Conservation (phyloP, 2,888 invertebrate species). For the Alitta virens region DNA sequence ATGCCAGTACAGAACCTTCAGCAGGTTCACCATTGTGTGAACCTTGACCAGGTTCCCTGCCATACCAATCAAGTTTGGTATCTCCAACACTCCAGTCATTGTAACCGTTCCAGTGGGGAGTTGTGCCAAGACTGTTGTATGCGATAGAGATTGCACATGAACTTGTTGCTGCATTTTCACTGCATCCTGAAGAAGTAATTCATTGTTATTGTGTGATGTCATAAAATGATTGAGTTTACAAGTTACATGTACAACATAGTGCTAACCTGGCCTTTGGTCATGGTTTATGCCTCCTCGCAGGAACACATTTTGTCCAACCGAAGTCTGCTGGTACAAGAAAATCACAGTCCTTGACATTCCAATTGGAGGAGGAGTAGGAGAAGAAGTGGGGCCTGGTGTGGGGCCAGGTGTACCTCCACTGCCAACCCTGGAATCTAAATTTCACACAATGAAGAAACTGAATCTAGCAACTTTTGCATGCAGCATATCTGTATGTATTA, state of each 20-base stretch:
- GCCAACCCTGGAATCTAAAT: slow-evolving; percentile 9
- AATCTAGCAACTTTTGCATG: too few relatives aligned
- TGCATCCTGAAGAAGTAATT: slow-evolving; percentile 21
- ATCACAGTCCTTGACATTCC: slow-evolving; percentile 49
- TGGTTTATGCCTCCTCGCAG: slow-evolving; percentile 55
- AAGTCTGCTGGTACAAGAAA: slow-evolving; percentile 48
- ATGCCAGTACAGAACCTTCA: slow-evolving; percentile 44
- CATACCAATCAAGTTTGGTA: slow-evolving; percentile 46
- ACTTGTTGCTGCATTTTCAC: slow-evolving; percentile 24
- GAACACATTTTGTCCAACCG: slow-evolving; percentile 57
- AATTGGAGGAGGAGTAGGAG: neutral
- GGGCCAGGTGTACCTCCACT: slow-evolving; percentile 3
- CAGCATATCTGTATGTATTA: too few relatives aligned
- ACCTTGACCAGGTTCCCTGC: slow-evolving; percentile 43
- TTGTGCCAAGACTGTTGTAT: slow-evolving; percentile 30
- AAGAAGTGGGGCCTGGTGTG: slow-evolving; percentile 1
- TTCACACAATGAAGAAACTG: too few relatives aligned
- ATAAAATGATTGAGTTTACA: neutral
- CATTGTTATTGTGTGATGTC: neutral
- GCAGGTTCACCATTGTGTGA: slow-evolving; percentile 32
- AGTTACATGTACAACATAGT: neutral
- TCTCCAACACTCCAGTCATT: slow-evolving; percentile 45
- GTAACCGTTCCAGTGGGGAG: slow-evolving; percentile 34
- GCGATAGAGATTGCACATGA: slow-evolving; percentile 43
- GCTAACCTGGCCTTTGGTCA: slow-evolving; percentile 34